Conservation (phyloP, 2,797 vertebrate species). For the Rhinoraja longicauda region DNA sequence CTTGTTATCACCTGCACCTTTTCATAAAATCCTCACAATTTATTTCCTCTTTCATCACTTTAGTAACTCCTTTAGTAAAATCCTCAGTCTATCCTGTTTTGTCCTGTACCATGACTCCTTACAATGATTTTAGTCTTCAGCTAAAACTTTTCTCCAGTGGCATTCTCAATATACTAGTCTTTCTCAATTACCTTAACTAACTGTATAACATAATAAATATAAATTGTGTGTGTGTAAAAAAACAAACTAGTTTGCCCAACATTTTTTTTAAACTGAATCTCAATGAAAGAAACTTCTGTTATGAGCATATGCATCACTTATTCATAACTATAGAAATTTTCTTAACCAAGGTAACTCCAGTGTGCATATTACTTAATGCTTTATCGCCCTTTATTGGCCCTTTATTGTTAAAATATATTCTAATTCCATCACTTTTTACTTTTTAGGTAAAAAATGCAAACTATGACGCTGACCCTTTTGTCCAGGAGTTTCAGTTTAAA, state of each 20-base stretch:
- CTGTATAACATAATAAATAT: not conserved
- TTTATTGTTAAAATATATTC: not conserved
- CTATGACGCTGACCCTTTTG: conserved; percentile 94
- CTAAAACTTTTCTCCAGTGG: not conserved
- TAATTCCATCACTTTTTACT: not conserved
- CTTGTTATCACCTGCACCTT: not conserved
- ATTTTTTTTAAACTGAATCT: not conserved
- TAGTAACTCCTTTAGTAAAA: too few species aligned
- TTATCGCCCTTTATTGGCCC: not conserved
- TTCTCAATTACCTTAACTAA: not conserved
- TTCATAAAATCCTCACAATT: not conserved
- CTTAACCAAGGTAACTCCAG: not conserved
- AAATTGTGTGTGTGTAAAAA: not conserved
- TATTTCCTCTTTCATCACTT: not conserved
- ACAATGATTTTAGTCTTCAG: not conserved
- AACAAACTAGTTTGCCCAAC: not conserved
- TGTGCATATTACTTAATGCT: not conserved
- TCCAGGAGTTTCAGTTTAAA: conserved; percentile 97
- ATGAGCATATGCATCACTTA: not conserved
- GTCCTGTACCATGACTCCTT: not conserved
- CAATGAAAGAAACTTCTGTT: too few species aligned
- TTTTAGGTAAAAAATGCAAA: conserved; percentile 95
- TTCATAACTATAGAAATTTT: not conserved
- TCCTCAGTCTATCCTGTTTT: too few species aligned
- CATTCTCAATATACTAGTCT: not conserved